Conservation (phyloP, 2,797 vertebrate species). For the Paedocypris micromegethes region DNA sequence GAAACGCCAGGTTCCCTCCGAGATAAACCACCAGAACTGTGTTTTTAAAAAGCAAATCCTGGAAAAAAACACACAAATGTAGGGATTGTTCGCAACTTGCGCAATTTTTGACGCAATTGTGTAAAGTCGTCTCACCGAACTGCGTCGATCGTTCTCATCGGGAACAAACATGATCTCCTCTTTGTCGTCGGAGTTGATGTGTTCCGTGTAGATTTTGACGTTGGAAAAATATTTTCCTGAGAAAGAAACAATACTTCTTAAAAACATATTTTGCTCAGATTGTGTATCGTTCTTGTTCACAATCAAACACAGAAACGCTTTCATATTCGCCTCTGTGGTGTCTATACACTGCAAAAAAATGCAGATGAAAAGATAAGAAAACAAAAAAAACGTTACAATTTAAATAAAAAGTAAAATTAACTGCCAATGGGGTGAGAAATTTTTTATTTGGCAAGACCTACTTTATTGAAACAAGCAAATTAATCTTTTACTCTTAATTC, state of each 20-base stretch:
- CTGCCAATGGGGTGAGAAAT: too few relatives aligned
- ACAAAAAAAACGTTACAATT: too few relatives aligned
- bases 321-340: too few relatives aligned
- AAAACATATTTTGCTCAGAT: background rate
- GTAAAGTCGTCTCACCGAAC: slow-evolving; percentile 53
- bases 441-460: too few relatives aligned
- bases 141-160: slow-evolving; percentile 5
- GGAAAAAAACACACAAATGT: slow-evolving; percentile 35
- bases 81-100: too few relatives aligned
- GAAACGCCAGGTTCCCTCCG: slow-evolving; percentile 73
- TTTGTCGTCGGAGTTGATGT: slow-evolving; percentile 67
- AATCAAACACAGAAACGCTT: too few relatives aligned
- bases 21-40: slow-evolving; percentile 70
- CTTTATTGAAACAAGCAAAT: too few relatives aligned
- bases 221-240: slow-evolving; percentile 45
- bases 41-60: slow-evolving; percentile 73
- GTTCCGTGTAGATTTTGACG: slow-evolving; percentile 56
- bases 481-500: too few relatives aligned
- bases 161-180: slow-evolving; percentile 62
- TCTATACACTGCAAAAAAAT: background rate
- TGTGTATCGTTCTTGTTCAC: too few relatives aligned
- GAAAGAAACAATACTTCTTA: slow-evolving; percentile 28
- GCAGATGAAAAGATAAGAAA: background rate
- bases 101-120: background rate
- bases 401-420: too few relatives aligned